Percentiles rank a stretch among this genome's conserved stretches.
phyloP scores from a whole-genome alignment of 2,797 vertebrate species.

The Dryobates pubescens region DNA sequence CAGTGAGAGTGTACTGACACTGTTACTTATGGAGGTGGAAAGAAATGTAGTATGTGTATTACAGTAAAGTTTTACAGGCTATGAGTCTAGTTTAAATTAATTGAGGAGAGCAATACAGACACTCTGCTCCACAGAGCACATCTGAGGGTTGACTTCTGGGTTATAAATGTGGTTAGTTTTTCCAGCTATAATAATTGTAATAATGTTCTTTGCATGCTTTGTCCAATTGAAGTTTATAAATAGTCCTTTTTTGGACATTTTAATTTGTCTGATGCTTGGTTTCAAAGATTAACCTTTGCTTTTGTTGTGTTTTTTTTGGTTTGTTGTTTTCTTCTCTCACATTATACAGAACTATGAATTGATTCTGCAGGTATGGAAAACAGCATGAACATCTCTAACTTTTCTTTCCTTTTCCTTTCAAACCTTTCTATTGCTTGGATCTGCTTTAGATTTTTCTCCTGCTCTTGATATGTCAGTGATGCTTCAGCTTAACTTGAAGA shows the following conservation, averaged over 20 bases:
- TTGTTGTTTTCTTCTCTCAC: background rate
- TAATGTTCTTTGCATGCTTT: background rate
- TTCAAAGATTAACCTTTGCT: slow-evolving; percentile 13
- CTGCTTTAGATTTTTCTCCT: background rate
- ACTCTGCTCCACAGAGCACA: background rate
- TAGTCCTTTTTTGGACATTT: background rate
- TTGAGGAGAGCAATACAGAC: background rate
- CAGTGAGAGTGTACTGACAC: background rate
- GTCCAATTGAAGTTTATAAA: background rate
- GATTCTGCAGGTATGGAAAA: slow-evolving; percentile 70
- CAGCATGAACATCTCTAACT: slow-evolving; percentile 19
- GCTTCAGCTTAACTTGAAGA: background rate
- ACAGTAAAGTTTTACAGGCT: background rate
- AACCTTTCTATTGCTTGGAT: background rate
- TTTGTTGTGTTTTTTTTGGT: background rate
- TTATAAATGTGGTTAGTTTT: background rate
- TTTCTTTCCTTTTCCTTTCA: background rate
- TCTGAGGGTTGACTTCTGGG: background rate
- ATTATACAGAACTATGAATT: slow-evolving; percentile 48
- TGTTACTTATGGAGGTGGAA: background rate
- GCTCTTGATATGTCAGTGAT: background rate
- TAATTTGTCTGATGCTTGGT: background rate
- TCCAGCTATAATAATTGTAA: background rate
- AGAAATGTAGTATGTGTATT: background rate
- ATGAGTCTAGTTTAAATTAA: background rate